phyloP scores from a whole-genome alignment of 2,888 invertebrate species.

The Helobdella robusta region DNA sequence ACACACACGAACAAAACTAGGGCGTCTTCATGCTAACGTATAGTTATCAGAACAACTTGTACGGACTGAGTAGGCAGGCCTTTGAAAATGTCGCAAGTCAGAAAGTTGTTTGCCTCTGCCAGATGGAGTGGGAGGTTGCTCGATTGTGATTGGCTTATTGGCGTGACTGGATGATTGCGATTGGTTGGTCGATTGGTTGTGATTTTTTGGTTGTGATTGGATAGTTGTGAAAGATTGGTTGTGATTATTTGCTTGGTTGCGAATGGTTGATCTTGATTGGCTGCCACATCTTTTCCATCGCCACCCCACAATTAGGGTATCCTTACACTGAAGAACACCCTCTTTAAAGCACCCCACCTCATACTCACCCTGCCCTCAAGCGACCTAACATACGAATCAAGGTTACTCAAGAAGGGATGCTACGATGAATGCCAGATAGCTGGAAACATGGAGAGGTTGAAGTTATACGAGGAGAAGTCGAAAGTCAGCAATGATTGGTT shows the following conservation, averaged over 20 bases:
- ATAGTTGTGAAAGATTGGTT: no score
- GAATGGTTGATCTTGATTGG: no score
- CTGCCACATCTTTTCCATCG: not conserved
- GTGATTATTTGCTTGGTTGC: no score
- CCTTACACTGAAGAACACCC: not conserved
- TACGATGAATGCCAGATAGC: not conserved
- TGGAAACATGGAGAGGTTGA: not conserved
- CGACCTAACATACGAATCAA: not conserved
- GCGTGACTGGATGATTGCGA: not conserved
- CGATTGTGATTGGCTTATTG: not conserved
- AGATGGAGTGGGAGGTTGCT: slow-evolving; percentile 4
- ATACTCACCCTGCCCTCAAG: not conserved
- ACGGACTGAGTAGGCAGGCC: not conserved
- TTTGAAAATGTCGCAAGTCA: slow-evolving; percentile 5
- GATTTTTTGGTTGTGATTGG: no score
- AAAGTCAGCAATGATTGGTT: no score
- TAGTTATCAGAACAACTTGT: not conserved
- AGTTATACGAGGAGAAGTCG: no score
- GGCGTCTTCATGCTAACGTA: slow-evolving; percentile 6
- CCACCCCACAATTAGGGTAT: no score
- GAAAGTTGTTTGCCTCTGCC: not conserved
- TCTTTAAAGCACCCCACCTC: slow-evolving; percentile 3
- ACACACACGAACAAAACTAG: no score
- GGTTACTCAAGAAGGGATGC: not conserved
- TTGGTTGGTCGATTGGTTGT: no score